A percentile compares a stretch with the other conserved stretches of the same genome.
Conservation (phyloP, 2,888 invertebrate species). For the Caenorhabditis sp. region DNA sequence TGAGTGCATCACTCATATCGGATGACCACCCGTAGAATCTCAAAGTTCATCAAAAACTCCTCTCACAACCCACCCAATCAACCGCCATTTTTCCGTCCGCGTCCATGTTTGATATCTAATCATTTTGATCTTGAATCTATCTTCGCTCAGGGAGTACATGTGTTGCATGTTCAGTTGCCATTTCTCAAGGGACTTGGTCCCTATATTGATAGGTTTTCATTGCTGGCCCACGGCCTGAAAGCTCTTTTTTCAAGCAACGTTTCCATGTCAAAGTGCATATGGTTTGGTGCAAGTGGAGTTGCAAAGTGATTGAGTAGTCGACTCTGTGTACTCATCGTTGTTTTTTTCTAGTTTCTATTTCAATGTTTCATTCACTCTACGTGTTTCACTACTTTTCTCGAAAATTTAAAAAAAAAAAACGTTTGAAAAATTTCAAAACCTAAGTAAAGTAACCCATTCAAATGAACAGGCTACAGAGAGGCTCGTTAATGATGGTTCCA, state of each 20-base stretch:
- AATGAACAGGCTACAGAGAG: too few relatives aligned
- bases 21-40: constrained; percentile 23
- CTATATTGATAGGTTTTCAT: constrained; percentile 60
- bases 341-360: constrained; percentile 9
- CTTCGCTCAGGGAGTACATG: constrained; percentile 9
- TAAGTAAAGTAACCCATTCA: too few relatives aligned
- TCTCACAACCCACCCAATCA: constrained; percentile 42
- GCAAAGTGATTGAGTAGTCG: constrained; percentile 54
- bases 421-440: too few relatives aligned
- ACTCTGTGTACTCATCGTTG: constrained; percentile 32
- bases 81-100: neutral
- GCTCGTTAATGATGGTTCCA: constrained; percentile 56
- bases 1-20: constrained; percentile 32
- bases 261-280: constrained; percentile 54
- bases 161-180: constrained; percentile 45
- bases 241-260: neutral
- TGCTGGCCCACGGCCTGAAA: constrained; percentile 9
- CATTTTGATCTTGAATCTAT: constrained; percentile 43
- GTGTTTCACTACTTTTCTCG: too few relatives aligned
- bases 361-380: neutral
- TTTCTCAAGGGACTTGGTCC: constrained; percentile 47
- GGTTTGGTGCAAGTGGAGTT: constrained; percentile 17
- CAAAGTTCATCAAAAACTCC: constrained; percentile 46
- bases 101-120: constrained; percentile 30
- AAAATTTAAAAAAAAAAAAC: too few relatives aligned